Evolutionary conservation across 1,140 invertebrate species (phyloP).

Genomic region (Phortica variegata): DNA sequence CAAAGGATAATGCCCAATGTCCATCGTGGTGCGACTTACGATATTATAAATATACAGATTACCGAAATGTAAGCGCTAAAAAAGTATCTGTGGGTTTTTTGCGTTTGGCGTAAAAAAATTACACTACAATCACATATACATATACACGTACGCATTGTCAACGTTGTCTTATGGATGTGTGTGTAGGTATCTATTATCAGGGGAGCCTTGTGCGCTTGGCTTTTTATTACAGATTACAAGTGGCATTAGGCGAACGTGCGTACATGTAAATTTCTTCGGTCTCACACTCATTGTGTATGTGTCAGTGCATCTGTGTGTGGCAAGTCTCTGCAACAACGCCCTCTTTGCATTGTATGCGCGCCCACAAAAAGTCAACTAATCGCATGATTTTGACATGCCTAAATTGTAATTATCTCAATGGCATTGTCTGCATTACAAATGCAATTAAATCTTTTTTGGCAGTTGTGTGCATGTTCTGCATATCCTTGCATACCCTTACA

Average conservation of each 20-base stretch:
- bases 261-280: conserved; percentile 8
- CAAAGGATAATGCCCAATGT: conserved; percentile 49
- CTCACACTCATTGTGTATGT: conserved; percentile 22
- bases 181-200: not conserved
- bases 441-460: no score
- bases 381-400: no score
- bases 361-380: no score
- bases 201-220: not conserved
- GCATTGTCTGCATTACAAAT: conserved; percentile 9
- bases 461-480: no score
- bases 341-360: no score
- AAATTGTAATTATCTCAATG: no score
- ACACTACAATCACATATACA: no score
- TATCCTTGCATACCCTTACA: conserved; percentile 2
- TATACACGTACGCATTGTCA: no score
- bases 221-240: conserved; percentile 24
- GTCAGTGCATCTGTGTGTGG: conserved; percentile 41
- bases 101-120: not conserved
- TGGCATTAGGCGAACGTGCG: conserved; percentile 20
- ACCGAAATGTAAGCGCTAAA: conserved; percentile 23
- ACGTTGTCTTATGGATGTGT: not conserved
- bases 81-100: not conserved
- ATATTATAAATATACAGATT: conserved; percentile 54
- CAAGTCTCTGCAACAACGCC: no score
- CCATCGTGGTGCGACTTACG: conserved; percentile 3